Evolutionary conservation across 1,140 invertebrate genomes (phyloP).

Genomic region (Scaptomyza pallida): DNA sequence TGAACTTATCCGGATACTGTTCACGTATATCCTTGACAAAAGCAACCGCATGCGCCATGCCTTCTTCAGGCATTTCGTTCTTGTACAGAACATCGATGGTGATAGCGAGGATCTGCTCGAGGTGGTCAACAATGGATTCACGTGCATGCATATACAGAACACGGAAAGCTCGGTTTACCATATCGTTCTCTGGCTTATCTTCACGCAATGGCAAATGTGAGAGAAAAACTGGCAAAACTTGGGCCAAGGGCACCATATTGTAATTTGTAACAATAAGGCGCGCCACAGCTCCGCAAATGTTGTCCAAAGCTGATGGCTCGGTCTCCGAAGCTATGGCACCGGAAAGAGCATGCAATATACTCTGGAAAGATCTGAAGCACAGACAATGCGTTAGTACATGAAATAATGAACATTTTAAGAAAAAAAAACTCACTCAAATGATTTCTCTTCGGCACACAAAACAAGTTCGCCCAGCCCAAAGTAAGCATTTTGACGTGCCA

Average conservation of each 20-base stretch:
- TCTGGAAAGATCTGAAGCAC: constrained; percentile 63
- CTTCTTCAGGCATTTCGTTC: constrained; percentile 75
- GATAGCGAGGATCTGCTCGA: constrained; percentile 86
- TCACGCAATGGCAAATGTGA: constrained; percentile 89
- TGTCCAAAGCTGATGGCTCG: constrained; percentile 88
- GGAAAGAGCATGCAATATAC: constrained; percentile 88
- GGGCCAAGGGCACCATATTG: constrained; percentile 87
- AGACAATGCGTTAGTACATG: not conserved
- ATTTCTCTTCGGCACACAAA: constrained; percentile 84
- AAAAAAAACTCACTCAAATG: constrained; percentile 64
- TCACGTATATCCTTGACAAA: constrained; percentile 85
- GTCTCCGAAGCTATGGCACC: constrained; percentile 87
- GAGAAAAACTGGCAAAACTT: constrained; percentile 90
- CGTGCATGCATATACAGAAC: constrained; percentile 87
- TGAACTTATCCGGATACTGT: constrained; percentile 86
- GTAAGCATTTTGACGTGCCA: constrained; percentile 90
- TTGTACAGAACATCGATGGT: constrained; percentile 85
- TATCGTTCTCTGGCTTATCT: constrained; percentile 90
- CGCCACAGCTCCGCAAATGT: constrained; percentile 91
- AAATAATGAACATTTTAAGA: too few species aligned
- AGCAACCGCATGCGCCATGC: constrained; percentile 81
- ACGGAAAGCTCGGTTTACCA: constrained; percentile 88
- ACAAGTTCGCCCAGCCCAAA: constrained; percentile 91
- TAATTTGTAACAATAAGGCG: constrained; percentile 89
- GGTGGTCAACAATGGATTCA: constrained; percentile 84